Percentiles rank a stretch among this genome's conserved stretches.
phyloP scores from a whole-genome alignment of 2,113 vertebrate genomes.

The Bungarus multicinctus region DNA sequence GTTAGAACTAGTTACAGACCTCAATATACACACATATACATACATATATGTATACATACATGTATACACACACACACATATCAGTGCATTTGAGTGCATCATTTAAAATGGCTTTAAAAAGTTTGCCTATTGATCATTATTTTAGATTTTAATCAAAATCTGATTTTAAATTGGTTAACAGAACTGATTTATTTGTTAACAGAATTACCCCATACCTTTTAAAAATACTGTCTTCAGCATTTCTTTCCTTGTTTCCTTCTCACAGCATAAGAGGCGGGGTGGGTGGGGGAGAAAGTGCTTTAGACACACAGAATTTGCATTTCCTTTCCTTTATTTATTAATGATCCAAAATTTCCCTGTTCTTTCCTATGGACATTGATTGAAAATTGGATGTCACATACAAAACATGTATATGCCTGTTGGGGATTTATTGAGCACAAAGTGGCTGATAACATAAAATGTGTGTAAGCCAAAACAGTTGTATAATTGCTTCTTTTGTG shows the following conservation, averaged over 20 bases:
- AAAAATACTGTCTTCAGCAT: background rate
- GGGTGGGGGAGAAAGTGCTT: background rate
- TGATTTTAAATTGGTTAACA: conserved; percentile 11
- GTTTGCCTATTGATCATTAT: conserved; percentile 65
- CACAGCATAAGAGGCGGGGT: no score
- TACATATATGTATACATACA: no score
- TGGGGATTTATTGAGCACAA: background rate
- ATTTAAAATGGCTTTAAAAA: conserved; percentile 67
- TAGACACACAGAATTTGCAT: background rate
- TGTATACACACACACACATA: background rate
- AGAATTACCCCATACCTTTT: background rate
- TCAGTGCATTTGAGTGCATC: conserved; percentile 56
- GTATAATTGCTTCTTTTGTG: background rate
- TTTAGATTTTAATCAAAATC: conserved; percentile 36
- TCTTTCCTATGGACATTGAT: background rate
- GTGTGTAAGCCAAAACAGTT: background rate
- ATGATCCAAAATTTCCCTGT: background rate
- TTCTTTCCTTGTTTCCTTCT: background rate
- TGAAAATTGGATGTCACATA: background rate
- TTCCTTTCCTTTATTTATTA: background rate
- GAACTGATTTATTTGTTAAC: background rate
- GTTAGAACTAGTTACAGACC: conserved; percentile 60
- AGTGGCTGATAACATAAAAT: background rate
- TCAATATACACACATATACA: no score
- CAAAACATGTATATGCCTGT: background rate